Evolutionary conservation across 2,888 invertebrate genomes (phyloP).

Genomic region (Xestia rhomboidea): DNA sequence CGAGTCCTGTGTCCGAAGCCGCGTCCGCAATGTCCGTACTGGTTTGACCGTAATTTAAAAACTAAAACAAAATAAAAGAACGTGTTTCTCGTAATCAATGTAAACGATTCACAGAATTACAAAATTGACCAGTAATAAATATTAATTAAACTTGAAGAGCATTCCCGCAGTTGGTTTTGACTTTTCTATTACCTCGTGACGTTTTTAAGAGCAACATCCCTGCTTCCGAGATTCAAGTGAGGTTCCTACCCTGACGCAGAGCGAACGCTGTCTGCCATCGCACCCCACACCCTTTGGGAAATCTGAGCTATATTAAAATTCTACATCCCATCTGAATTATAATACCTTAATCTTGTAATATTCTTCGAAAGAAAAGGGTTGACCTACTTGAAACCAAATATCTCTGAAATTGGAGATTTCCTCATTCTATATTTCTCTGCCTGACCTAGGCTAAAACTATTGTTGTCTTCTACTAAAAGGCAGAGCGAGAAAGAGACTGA

Average conservation of each 20-base stretch:
- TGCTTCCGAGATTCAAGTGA: slow-evolving; percentile 25
- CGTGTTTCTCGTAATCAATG: no score
- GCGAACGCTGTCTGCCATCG: slow-evolving; percentile 24
- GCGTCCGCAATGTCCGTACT: neutral
- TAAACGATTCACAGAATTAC: neutral
- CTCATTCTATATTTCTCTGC: neutral
- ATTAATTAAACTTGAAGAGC: neutral
- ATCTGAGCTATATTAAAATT: slow-evolving; percentile 52
- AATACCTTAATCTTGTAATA: slow-evolving; percentile 25
- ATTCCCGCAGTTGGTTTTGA: neutral
- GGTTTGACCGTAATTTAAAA: neutral
- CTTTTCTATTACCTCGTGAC: slow-evolving; percentile 25
- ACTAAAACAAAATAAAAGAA: neutral
- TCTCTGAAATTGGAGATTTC: neutral
- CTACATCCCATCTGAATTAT: slow-evolving; percentile 38
- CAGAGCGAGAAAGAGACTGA: neutral
- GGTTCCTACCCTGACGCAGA: slow-evolving; percentile 22
- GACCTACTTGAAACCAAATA: neutral
- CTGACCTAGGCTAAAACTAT: neutral
- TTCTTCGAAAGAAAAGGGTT: slow-evolving; percentile 22
- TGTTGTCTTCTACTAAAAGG: neutral
- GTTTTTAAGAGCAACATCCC: slow-evolving; percentile 30
- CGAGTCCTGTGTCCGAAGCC: neutral
- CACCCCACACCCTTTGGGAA: slow-evolving; percentile 47
- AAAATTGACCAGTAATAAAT: neutral